Base-by-base conservation (phyloP, 2,797 vertebrate genomes). In the Sebastes hubbsi region DNA sequence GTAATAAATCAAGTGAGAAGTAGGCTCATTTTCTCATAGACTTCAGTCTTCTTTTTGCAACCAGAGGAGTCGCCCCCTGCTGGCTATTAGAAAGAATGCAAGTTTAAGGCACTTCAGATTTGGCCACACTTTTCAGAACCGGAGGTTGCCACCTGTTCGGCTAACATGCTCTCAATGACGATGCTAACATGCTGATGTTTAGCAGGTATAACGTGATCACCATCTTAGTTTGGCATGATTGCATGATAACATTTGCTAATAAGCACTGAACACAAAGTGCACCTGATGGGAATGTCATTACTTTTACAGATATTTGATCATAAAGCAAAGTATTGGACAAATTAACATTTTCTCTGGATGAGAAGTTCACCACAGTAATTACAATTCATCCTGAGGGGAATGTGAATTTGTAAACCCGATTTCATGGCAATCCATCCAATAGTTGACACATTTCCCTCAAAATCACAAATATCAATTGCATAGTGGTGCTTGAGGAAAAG, bases 41-140 rank as follows among this genome's bases (percentile, higher is more conserved):
- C 16, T 46, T 46, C 42, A 46, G 42, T 0, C 42, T 16, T 42
- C 14, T 46, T 46, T 0, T 46, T 46, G 16, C 42, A 46, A 18
- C 42, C 42, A 1, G 42, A 46, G 7, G 42, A 46, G 16, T 46
- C 16, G 6, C 42, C 42, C 42, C 42, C 7, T 46, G 16, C 42
- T 18, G 7, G 42, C 42, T 46, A 0, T 46, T 46, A 46, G 6
- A 46, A 46, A 46, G 16, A 46, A 46, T 18, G 3, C 42, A 18
- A 18, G 42, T 46, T 18, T 46, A 46, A 46, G 14, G 16, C 42
- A 18, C 42, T 46, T 18, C 16, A 46, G 6, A 46, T 42, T 46
- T 18, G 16, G 3, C 16, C 1, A 2, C 3, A 46, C 0, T 46
- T 46, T 46, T 46, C 0, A 18, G 16, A 46, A 18, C 42, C 1